Base-by-base conservation (phyloP, 2,797 vertebrate genomes). In the Lophius americanus region DNA sequence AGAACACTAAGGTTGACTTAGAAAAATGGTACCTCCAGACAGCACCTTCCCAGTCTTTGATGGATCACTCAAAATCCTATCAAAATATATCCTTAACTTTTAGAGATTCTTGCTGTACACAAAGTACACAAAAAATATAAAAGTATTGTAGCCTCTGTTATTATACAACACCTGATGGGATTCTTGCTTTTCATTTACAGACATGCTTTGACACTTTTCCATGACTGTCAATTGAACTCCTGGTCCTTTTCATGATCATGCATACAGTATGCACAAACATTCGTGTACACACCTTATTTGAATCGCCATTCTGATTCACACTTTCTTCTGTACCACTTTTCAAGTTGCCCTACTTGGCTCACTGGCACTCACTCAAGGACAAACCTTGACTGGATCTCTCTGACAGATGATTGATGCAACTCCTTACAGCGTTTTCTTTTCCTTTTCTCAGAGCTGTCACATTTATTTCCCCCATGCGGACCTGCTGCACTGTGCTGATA, bases 401-500 rank as follows among this genome's bases (percentile, higher is more conserved):
- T 64, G 86, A 76, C 70, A 51, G 51, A 44, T 85, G 80, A 87
- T 81, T 82, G 85, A 89, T 85, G 81, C 3, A 51, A 78, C 73
- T 41, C 14, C 60, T 37, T 11, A 61, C 55, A 9, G 43, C 37
- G 14, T 76, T 81, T 77, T 70, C 77, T 56, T 75, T 67, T 50
- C n/a, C 72, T 51, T 68, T 70, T 56, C 60, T 73, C 59, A 48
- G 59, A 9, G 32, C 84, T 68, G 79, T 85, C 78, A 78, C 80
- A 68, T 88, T 85, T 69, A 71, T 80, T 85, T 83, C 66, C 57
- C 48, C 56, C 1, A 55, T 60, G 54, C 48, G 58, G 73, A 84
- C 62, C 79, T 51, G 79, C 85, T 87, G 84, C 80, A 62, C 70
- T 35, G 51, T 52, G 85, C 82, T 89, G 88, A 89, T 86, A 88